phyloP scores from a whole-genome alignment of 2,113 vertebrate species.

The Rattus rattus region DNA sequence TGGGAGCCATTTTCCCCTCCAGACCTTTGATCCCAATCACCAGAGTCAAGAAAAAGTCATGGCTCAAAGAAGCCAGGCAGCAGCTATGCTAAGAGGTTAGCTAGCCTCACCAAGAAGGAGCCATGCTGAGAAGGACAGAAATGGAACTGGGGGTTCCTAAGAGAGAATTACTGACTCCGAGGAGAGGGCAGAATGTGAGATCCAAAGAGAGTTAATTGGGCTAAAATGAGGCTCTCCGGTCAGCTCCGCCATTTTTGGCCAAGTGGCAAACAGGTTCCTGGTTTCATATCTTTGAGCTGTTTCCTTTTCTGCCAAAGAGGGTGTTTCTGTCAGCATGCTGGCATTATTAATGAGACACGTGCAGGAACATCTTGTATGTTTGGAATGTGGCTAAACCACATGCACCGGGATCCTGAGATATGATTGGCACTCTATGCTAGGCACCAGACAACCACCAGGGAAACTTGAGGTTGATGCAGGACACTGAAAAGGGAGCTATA shows the following conservation, averaged over 20 bases:
- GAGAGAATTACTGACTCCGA: not conserved
- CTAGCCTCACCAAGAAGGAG: not conserved
- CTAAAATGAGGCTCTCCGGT: not conserved
- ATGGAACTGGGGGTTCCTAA: not conserved
- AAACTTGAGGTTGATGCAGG: not conserved
- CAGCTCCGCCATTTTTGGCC: not conserved
- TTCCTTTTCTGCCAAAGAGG: not conserved
- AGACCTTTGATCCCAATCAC: not conserved
- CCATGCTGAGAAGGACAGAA: not conserved
- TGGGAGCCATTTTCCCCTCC: not conserved
- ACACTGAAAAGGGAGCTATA: not conserved
- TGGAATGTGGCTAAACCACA: not conserved
- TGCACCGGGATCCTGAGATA: fast-evolving
- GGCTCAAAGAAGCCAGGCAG: not conserved
- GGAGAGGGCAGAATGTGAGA: not conserved
- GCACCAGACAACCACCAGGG: not conserved
- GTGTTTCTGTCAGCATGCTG: not conserved
- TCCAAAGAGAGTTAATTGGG: not conserved
- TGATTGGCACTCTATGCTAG: not conserved
- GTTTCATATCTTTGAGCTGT: not conserved
- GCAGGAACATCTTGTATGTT: not conserved
- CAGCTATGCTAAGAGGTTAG: not conserved
- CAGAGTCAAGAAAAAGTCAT: not conserved
- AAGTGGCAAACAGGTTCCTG: not conserved
- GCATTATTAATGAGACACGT: not conserved